Percentiles rank a stretch among this genome's conserved stretches.
phyloP scores from a whole-genome alignment of 2,113 vertebrate genomes.

The Rhodinocichla rosea region DNA sequence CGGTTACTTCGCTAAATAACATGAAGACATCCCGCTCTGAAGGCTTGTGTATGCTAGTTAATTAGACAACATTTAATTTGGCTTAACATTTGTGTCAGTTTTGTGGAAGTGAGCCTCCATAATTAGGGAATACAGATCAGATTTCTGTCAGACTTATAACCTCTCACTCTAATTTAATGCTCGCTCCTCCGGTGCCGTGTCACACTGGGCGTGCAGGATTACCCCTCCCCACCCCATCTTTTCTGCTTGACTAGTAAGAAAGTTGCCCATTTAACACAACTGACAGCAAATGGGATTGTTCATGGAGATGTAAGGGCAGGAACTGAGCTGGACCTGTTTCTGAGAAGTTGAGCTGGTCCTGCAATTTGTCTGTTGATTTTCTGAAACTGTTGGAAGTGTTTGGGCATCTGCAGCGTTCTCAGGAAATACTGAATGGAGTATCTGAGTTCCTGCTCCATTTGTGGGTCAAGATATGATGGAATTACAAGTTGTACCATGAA shows the following conservation, averaged over 20 bases:
- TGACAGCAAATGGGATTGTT: conserved; percentile 72
- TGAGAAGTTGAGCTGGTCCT: not conserved
- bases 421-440: not conserved
- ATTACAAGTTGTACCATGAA: not conserved
- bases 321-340: not conserved
- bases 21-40: conserved; percentile 47
- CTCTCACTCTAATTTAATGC: conserved; percentile 72
- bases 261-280: conserved; percentile 53
- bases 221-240: conserved; percentile 32
- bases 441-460: not conserved
- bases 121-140: conserved; percentile 76
- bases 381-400: not conserved
- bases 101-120: conserved; percentile 73
- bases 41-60: conserved; percentile 69
- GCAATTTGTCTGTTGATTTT: not conserved
- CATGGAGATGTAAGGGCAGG: conserved; percentile 60
- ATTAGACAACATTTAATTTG: conserved; percentile 81
- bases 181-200: conserved; percentile 51
- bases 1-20: conserved; percentile 42
- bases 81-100: conserved; percentile 75
- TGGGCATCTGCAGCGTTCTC: not conserved
- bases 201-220: conserved; percentile 42
- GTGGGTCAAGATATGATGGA: not conserved
- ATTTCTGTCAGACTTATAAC: conserved; percentile 74
- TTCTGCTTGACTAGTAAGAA: conserved; percentile 69